Evolutionary conservation across 2,113 vertebrate genomes (phyloP), one percentile per base, ranked within the genome.

Genomic region (Piaya cayana): DNA sequence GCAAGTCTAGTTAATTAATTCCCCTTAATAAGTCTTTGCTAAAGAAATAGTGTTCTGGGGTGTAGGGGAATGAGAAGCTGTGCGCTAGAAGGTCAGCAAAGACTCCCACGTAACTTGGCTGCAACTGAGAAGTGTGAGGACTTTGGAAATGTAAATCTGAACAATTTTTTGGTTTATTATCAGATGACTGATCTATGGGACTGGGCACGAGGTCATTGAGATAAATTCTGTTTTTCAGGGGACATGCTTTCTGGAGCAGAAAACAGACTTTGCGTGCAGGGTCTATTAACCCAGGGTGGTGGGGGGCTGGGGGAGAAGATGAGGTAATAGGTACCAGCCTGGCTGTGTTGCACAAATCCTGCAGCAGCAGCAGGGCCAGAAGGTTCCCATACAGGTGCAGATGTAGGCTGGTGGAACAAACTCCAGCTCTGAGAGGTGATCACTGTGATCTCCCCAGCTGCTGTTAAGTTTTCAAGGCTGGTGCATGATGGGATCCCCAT

Each of bases 1-100:
- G 80, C 34, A 90, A 92, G 83, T 68, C 72, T 75, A 78, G 59
- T 92, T 94, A 95, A 93, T 95, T 95, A 95, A 86, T 92, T 95
- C 65, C 71, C 52, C 14, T 86, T 94, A 80, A 92, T 74, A 62
- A 1, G 5, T 32, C 68, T 52, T 86, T 68, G 47, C 64, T 75
- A 75, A 86, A 83, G 64, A 69, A 70, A 43, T 18, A n/a, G 63
- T 17, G 3, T 71, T 88, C 52, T 81, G 72, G 68, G 32, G 52
- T 67, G 64, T 16, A 42, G 15, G 14, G 43, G 42, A 65, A 67
- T 32, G 50, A 74, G 59, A 49, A 90, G 56, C 37, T 63, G 42
- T 21, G 29, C 2, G 1, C 72, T 47, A 13, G 37, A 79, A 91
- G 25, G 52, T 79, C 9, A 0, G 36, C 52, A 82, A 86, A 86